Conservation (phyloP, 2,113 vertebrate species). For the Ibidorhyncha struthersii region DNA sequence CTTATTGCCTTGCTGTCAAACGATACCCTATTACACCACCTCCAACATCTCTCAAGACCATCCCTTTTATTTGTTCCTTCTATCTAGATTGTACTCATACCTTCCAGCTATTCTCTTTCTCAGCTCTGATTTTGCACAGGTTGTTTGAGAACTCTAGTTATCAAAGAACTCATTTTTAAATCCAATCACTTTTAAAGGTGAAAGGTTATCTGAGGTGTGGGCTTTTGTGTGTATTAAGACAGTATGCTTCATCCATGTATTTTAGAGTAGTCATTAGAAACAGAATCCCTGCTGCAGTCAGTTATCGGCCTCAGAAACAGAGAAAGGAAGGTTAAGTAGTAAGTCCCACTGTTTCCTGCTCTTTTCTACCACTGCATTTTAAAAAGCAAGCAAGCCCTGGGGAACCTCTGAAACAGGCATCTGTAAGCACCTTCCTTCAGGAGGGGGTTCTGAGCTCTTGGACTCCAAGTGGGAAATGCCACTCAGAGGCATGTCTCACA, state of each 20-base stretch:
- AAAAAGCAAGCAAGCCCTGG: not conserved
- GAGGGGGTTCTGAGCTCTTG: not conserved
- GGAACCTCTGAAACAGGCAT: not conserved
- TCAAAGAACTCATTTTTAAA: not conserved
- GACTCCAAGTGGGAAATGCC: not conserved
- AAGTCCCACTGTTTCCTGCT: not conserved
- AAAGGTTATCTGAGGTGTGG: not conserved
- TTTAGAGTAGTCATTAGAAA: not conserved
- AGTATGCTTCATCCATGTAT: not conserved
- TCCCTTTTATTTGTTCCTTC: not conserved
- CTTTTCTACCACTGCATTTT: not conserved
- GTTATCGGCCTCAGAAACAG: not conserved
- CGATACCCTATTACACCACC: not conserved
- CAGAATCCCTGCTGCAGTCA: not conserved
- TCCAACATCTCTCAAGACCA: not conserved
- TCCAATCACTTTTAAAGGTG: not conserved
- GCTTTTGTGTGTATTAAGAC: not conserved
- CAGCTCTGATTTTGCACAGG: not conserved
- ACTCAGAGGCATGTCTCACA: not conserved
- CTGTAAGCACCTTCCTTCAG: not conserved
- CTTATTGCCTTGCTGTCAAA: not conserved
- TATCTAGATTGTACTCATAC: not conserved
- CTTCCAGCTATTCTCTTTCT: not conserved
- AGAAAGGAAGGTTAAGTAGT: not conserved
- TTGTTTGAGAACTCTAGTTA: not conserved